Base-by-base conservation (phyloP, 2,888 invertebrate species). In the Stenurella melanura region DNA sequence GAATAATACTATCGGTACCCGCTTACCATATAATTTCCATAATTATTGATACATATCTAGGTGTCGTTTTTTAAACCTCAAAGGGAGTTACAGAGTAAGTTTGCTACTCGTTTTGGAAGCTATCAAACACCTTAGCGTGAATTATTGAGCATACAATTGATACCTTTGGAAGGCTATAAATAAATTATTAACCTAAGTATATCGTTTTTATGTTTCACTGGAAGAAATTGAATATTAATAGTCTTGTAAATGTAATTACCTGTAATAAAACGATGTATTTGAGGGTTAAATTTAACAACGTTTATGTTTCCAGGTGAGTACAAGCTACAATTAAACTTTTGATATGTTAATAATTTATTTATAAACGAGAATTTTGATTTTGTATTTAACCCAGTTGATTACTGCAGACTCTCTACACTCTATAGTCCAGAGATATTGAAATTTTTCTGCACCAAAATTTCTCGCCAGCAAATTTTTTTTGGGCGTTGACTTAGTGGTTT, bases 81-180 rank as follows among this genome's bases (percentile, higher is more conserved):
- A 38, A 64, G 7, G 6, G 50, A 30, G 42, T 42, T 42, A 30
- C 42, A 64, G 50, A 64, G 12, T 64, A 64, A 42, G 12, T 57
- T 69, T 34, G 19, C 12, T 56, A 56, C 56, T 18, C 69, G 57
- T 19, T 18, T 38, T 19, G 30, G 17, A 57, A 17, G n/a, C 21
- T 19, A 60, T 38, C 60, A 61, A 60, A 70, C 70, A 50, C 70
- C 42, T 70, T 60, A 4, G 0, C 11, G 12, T 70, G 50, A 70
- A 70, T 70, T 42, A 34, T 70, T 70, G 19, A 70, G 42, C 21
- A 21, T 30, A 42, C 60, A 19, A 70, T 70, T 60, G 70, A 70
- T 60, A 60, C 38, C 7, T 19, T 58, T 19, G 19, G 70, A 70
- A 60, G 42, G 18, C 42, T 60, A 7, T 70, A 60, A 70, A 70